Conservation (phyloP, 2,797 vertebrate species). For the Apodemus agrarius region DNA sequence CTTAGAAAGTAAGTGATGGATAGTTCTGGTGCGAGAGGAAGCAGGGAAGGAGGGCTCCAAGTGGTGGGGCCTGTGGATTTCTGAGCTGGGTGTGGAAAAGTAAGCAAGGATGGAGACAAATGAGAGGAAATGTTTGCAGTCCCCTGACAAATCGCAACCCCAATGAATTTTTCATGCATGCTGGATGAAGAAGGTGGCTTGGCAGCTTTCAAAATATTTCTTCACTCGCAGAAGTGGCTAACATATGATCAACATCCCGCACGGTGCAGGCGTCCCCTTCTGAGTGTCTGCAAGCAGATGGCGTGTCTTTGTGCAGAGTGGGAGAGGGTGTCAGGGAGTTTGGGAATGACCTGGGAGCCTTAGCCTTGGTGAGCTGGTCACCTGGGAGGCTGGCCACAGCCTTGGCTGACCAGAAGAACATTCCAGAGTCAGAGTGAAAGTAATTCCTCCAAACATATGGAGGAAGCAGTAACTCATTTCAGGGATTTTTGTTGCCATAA, state of each 20-base stretch:
- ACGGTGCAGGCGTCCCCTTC: conserved; percentile 60
- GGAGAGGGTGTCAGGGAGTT: conserved; percentile 70
- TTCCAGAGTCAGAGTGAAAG: conserved; percentile 50
- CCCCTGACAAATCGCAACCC: not conserved
- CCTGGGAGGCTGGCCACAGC: conserved; percentile 51
- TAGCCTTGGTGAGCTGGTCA: conserved; percentile 57
- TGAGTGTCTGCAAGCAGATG: conserved; percentile 81
- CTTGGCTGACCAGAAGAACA: conserved; percentile 74
- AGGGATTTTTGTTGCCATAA: fast-evolving
- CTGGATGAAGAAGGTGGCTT: conserved; percentile 35
- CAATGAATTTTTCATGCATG: not conserved
- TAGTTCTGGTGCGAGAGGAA: not conserved
- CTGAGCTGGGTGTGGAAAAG: not conserved
- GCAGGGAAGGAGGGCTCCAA: not conserved
- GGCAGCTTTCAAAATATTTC: conserved; percentile 74
- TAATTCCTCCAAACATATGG: not conserved
- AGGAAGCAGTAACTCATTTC: not conserved
- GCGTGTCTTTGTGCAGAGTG: conserved; percentile 67
- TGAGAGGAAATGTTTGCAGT: not conserved
- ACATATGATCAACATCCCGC: conserved; percentile 75
- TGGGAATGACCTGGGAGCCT: conserved; percentile 53
- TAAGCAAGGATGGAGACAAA: not conserved
- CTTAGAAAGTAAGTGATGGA: not conserved
- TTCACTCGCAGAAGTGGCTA: conserved; percentile 73
- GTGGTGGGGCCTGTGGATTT: not conserved